phyloP scores from a whole-genome alignment of 2,113 vertebrate species.

The Steatornis caripensis region DNA sequence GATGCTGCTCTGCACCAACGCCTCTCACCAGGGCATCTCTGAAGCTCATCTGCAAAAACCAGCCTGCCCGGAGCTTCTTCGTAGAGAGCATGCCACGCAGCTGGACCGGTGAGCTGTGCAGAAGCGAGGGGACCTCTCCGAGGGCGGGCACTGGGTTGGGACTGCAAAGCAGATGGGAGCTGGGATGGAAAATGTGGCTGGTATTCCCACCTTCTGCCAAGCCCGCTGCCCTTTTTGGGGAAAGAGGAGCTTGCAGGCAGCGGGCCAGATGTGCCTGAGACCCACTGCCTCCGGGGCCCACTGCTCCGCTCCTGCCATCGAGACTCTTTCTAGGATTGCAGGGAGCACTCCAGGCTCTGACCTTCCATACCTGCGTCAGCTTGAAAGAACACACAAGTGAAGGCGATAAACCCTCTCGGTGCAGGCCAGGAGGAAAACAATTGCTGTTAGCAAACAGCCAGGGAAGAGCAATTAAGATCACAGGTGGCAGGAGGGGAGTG shows the following conservation, averaged over 20 bases:
- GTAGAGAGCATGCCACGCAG: rapidly evolving
- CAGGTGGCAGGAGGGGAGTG: neutral
- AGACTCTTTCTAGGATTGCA: neutral
- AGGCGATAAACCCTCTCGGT: neutral
- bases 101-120: neutral
- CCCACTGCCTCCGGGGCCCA: rapidly evolving
- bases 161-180: neutral
- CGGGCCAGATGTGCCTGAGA: rapidly evolving
- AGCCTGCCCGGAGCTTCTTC: neutral
- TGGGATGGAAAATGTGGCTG: rapidly evolving
- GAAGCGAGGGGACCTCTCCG: neutral
- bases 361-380: rapidly evolving
- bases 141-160: neutral
- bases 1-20: neutral
- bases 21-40: neutral
- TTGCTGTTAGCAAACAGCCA: neutral
- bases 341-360: neutral
- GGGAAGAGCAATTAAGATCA: neutral
- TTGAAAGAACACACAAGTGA: neutral
- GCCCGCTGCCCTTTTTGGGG: rapidly evolving
- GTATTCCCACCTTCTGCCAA: neutral
- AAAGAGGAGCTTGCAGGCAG: neutral
- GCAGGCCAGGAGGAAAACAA: neutral
- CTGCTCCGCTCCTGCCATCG: rapidly evolving
- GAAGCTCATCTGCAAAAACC: neutral